A percentile compares a stretch with the other conserved stretches of the same genome.
Conservation (phyloP, 2,888 invertebrate genomes). For the Teinopalpus imperialis region DNA sequence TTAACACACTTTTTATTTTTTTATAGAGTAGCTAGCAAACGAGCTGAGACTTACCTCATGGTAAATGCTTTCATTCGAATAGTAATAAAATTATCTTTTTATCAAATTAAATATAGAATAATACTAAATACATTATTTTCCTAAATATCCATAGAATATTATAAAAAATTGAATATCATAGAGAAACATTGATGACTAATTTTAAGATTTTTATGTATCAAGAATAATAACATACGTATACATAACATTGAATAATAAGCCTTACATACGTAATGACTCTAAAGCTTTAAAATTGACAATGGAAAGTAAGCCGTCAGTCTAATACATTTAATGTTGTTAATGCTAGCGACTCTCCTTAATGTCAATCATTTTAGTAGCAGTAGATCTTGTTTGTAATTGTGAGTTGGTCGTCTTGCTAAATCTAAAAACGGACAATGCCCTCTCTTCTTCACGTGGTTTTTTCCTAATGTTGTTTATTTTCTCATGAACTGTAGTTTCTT, state of each 20-base stretch:
- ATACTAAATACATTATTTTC: too few relatives aligned
- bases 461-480: conserved; percentile 49
- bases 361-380: conserved; percentile 32
- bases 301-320: conserved; percentile 29
- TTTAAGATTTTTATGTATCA: too few relatives aligned
- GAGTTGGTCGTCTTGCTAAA: conserved; percentile 53
- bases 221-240: conserved; percentile 1
- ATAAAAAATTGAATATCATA: too few relatives aligned
- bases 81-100: too few relatives aligned
- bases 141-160: too few relatives aligned
- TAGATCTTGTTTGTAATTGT: conserved; percentile 44
- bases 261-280: conserved; percentile 1
- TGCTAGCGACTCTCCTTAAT: neutral
- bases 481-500: conserved; percentile 33
- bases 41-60: too few relatives aligned
- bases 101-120: too few relatives aligned
- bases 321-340: conserved; percentile 1
- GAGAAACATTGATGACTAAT: too few relatives aligned
- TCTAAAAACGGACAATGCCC: conserved; percentile 75
- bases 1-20: too few relatives aligned
- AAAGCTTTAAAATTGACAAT: neutral
- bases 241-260: conserved; percentile 7
- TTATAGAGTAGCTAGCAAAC: too few relatives aligned
- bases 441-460: conserved; percentile 55
- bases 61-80: too few relatives aligned